phyloP scores from a whole-genome alignment of 2,113 vertebrate genomes.

The Perognathus longimembris region DNA sequence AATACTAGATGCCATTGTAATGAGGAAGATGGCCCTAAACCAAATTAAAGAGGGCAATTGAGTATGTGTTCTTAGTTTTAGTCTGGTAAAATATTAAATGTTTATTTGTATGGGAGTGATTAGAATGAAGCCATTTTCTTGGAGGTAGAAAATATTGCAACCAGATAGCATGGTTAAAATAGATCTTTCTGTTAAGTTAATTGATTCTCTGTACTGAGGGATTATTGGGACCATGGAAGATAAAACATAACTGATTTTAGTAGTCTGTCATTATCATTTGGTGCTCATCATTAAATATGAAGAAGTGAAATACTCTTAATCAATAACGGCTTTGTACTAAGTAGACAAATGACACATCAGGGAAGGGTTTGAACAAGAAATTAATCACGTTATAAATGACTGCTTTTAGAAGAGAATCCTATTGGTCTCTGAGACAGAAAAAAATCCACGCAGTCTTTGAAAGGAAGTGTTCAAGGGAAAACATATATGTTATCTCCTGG shows the following conservation, averaged over 20 bases:
- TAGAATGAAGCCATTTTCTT: background rate
- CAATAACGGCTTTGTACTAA: conserved; percentile 52
- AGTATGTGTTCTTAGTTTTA: background rate
- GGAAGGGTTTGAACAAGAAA: conserved; percentile 49
- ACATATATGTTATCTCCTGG: conserved; percentile 7
- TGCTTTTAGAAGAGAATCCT: conserved; percentile 26
- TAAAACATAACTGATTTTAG: conserved; percentile 23
- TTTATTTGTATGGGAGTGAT: conserved; percentile 3
- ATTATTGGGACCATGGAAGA: background rate
- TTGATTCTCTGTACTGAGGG: background rate
- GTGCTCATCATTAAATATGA: conserved; percentile 40
- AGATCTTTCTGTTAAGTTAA: conserved; percentile 22
- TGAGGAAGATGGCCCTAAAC: background rate
- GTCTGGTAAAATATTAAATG: conserved; percentile 13
- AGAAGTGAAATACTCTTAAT: conserved; percentile 46
- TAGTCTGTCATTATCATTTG: conserved; percentile 15
- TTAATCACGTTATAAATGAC: conserved; percentile 20
- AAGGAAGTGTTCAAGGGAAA: conserved; percentile 20
- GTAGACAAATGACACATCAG: conserved; percentile 27
- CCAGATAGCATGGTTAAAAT: background rate
- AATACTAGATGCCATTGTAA: background rate
- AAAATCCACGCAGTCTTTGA: conserved; percentile 50
- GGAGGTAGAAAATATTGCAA: background rate
- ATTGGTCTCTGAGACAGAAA: conserved; percentile 24
- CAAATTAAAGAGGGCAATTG: background rate